Percentiles rank a stretch among this genome's conserved stretches.
Evolutionary conservation across 2,888 invertebrate species (phyloP).

Genomic region (Macaria liturata): DNA sequence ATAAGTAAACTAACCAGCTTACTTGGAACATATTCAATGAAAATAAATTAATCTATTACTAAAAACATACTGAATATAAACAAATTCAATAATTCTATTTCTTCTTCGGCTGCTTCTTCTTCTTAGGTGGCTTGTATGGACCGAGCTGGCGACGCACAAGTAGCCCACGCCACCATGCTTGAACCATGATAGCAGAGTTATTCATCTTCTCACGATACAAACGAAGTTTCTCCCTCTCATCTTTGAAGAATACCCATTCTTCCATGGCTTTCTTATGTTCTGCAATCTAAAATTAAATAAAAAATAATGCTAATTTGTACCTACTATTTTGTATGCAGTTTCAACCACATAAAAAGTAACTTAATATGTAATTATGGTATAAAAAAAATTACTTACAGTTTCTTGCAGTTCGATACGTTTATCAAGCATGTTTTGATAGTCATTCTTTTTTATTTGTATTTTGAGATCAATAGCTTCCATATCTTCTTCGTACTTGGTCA

Average conservation of each 20-base stretch:
- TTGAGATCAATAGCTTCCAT: slow-evolving; percentile 66
- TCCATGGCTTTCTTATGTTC: slow-evolving; percentile 54
- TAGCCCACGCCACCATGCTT: slow-evolving; percentile 76
- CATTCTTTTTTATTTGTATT: slow-evolving; percentile 64
- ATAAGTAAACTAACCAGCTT: no score
- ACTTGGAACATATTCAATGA: no score
- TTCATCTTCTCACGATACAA: slow-evolving; percentile 60
- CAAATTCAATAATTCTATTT: background rate
- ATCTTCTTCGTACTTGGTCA: slow-evolving; percentile 70
- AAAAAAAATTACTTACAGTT: slow-evolving; percentile 30
- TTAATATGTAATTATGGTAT: no score
- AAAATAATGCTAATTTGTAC: no score
- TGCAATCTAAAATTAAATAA: slow-evolving; percentile 58
- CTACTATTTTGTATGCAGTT: background rate
- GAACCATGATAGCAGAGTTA: slow-evolving; percentile 61
- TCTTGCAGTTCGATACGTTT: slow-evolving; percentile 39
- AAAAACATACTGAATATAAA: no score
- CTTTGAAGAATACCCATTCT: slow-evolving; percentile 65
- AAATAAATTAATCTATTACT: no score
- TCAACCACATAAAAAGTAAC: no score
- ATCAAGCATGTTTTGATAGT: slow-evolving; percentile 50
- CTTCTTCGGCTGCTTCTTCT: slow-evolving; percentile 19
- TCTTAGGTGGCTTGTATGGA: slow-evolving; percentile 47
- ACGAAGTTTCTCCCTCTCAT: slow-evolving; percentile 56
- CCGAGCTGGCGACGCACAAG: slow-evolving; percentile 68